Evolutionary conservation across 2,797 vertebrate genomes (phyloP), one percentile per base, ranked within the genome.

Genomic region (Rhinophrynus dorsalis): DNA sequence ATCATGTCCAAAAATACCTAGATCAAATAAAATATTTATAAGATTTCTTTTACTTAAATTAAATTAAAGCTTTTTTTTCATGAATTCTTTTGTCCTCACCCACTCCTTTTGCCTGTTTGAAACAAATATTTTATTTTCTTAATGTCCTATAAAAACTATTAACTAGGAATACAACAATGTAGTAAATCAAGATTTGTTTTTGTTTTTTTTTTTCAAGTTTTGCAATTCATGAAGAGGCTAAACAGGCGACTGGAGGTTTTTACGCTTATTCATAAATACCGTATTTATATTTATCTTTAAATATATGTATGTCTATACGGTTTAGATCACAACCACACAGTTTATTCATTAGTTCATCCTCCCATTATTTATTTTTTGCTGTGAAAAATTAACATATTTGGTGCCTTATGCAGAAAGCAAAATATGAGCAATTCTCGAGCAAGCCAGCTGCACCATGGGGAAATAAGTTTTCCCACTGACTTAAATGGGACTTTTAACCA

Each of bases 1-100:
- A 84, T 86, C 84, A 83, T 85, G 86, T 91, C 86, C 88, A 90
- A 91, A 90, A 90, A 90, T 89, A 88, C 80, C 85, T 81, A 85
- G 83, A 84, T 83, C 84, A 92, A 91, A 90, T 88, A 89, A 90
- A 90, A 89, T 86, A 85, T 74, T 78, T 85, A 85, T 88, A 68
- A 81, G 82, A 62, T 78, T 75, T 64, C 47, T 79, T 59, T 80
- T 81, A n/a, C n/a, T 74, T 13, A 13, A 80, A 83, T 88, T 89
- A 89, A 91, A 90, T 89, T 90, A 91, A 91, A 91, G 86, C 85
- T 90, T 83, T 18, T 87, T 74, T 88, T n/a, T n/a, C n/a, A 81
- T 87, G 75, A 64, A 79, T 81, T 85, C 44, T 51, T 1, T 54
- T 67, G 61, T 15, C 17, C 2, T 8, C n/a, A 11, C 63, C 73